Base-by-base conservation (phyloP, 2,888 invertebrate species). In the Deilephila porcellus region DNA sequence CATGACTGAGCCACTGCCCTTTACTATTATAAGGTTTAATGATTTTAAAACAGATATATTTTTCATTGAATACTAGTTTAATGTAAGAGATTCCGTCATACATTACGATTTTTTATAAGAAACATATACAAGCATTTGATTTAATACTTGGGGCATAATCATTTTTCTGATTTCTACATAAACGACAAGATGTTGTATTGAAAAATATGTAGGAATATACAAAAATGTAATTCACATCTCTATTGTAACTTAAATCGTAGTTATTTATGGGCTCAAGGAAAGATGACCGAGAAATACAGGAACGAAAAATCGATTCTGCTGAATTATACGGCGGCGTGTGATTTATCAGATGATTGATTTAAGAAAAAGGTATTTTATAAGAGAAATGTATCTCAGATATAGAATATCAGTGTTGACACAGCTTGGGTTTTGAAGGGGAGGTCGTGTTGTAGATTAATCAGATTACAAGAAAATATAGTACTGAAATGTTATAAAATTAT, bases 281-380 rank as follows among this genome's bases (percentile, higher is more conserved):
- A 37, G 20, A 64, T 64, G 64, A 45, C 37, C 71, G 25, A 60
- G 60, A 45, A 60, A 71, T 45, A 71, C 45, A 60, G 60, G 71
- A 59, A 71, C 32, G 59, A 29, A 63, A 34, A 59, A 70, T 64
- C 64, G 20, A 71, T 74, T 59, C 64, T 32, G 64, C 45, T 37
- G 63, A 63, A 74, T 64, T 64, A 53, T 74, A 59, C 71, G 59
- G 53, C 56, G 56, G 63, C 71, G 37, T 29, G 59, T 71, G 63
- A 74, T 74, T 74, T n/a, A 74, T 71, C 73, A 71, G 59, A 72
- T 56, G 70, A 73, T 71, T 53, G 63, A 53, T 63, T 70, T 34
- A 25, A 70, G 34, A 70, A 56, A 70, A 34, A 29, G 32, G 32
- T 64, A 64, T 64, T 45, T 45, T 37, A 45, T 14, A 11, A 64